Evolutionary conservation across 2,113 vertebrate genomes (phyloP), one percentile per base, ranked within the genome.

Genomic region (Phrynosoma platyrhinos): DNA sequence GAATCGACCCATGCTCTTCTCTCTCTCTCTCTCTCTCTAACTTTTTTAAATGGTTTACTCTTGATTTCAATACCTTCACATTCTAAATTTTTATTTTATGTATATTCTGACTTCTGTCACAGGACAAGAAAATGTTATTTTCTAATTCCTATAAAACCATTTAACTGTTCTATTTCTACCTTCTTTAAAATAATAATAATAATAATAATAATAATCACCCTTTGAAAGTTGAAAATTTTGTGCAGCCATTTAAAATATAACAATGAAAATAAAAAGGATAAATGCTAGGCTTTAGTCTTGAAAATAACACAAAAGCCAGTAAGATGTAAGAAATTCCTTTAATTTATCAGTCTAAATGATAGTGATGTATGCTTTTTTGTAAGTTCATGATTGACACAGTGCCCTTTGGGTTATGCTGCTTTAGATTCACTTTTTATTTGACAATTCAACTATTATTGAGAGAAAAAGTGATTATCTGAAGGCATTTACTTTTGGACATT

Each of bases 31-130:
- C 93, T 94, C n/a, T n/a, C n/a, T n/a, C n/a, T n/a, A n/a, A 91
- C 68, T 36, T 94, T 88, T 95, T 47, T 47, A 47, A 92, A 96
- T 93, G 79, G 93, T 91, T 95, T 96, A 95, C 89, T 91, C 91
- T 94, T 95, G 92, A 95, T 86, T 89, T 94, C 62, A 77, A 68
- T 27, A 2, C 7, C 23, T 68, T 8, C 18, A 68, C 2, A 0
- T 25, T 25, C 23, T 68, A 68, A 2, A 18, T 62, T 16, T 62
- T 62, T 62, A 62, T 62, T 62, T 62, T 62, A 62, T 62, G 18
- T 62, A 18, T 62, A 62, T 62, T 62, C 18, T 18, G 18, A 62
- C 13, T 62, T 62, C 18, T 62, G 13, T 16, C 58, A 18, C 18
- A 16, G 14, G 18, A 16, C 3, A 16, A 62, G 58, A 62, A 47